A percentile compares a stretch with the other conserved stretches of the same genome.
phyloP scores from a whole-genome alignment of 2,797 vertebrate species.

The Syngnathus acus region DNA sequence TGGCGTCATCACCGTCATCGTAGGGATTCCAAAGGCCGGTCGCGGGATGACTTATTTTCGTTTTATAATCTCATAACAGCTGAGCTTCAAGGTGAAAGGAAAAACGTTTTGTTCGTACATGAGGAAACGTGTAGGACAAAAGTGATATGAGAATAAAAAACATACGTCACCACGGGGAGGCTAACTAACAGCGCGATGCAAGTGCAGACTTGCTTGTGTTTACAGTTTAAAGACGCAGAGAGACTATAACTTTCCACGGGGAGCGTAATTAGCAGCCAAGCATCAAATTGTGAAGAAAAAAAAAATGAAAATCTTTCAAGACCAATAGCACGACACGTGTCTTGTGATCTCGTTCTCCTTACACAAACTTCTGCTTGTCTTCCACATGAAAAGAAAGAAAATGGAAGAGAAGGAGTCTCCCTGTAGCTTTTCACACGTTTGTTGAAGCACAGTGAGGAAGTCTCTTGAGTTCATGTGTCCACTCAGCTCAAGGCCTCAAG shows the following conservation, averaged over 20 bases:
- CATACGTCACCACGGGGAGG: constrained; percentile 31
- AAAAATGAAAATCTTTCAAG: constrained; percentile 34
- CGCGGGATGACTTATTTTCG: constrained; percentile 47
- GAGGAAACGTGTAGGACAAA: constrained; percentile 65
- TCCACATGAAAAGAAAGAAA: constrained; percentile 46
- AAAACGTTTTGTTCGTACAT: constrained; percentile 56
- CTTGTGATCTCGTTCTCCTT: constrained; percentile 47
- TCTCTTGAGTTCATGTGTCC: constrained; percentile 62
- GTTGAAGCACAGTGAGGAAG: constrained; percentile 33
- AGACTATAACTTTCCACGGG: constrained; percentile 42
- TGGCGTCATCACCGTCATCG: constrained; percentile 58
- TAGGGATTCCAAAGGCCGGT: constrained; percentile 63
- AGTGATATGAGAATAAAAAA: constrained; percentile 26
- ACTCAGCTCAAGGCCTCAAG: constrained; percentile 41
- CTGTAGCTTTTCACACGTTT: constrained; percentile 44
- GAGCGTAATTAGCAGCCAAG: constrained; percentile 52
- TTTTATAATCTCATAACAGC: constrained; percentile 61
- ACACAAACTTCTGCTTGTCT: constrained; percentile 43
- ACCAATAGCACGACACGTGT: constrained; percentile 43
- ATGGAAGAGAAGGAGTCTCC: constrained; percentile 27
- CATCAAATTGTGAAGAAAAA: constrained; percentile 49
- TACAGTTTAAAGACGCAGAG: constrained; percentile 47
- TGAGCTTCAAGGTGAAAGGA: constrained; percentile 60
- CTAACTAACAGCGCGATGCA: constrained; percentile 20
- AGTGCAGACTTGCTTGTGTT: constrained; percentile 32